Percentiles rank a stretch among this genome's conserved stretches.
phyloP scores from a whole-genome alignment of 2,888 invertebrate genomes.

The Plebejus anna region DNA sequence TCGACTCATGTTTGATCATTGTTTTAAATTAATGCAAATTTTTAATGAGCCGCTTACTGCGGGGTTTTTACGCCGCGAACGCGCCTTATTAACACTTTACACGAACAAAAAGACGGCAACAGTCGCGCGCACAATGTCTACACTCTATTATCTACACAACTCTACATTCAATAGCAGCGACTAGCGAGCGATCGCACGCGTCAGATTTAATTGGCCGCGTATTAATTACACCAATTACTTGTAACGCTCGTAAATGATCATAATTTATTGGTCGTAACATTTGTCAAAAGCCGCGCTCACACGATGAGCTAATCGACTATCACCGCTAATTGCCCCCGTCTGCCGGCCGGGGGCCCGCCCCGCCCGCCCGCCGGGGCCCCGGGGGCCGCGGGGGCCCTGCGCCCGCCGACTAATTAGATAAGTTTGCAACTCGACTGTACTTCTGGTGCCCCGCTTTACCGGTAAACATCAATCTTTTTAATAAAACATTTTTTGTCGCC shows the following conservation, averaged over 20 bases:
- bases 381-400: conserved; percentile 39
- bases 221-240: conserved; percentile 63
- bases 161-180: conserved; percentile 41
- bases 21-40: conserved; percentile 3
- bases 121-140: conserved; percentile 37
- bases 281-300: conserved; percentile 77
- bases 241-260: conserved; percentile 64
- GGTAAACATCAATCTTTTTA: conserved; percentile 80
- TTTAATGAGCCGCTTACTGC: background rate
- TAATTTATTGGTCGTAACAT: conserved; percentile 72
- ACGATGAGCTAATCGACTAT: conserved; percentile 80
- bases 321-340: conserved; percentile 76
- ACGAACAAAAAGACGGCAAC: conserved; percentile 32
- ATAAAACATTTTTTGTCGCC: conserved; percentile 79
- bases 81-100: background rate
- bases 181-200: conserved; percentile 41
- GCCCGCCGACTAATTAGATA: conserved; percentile 77
- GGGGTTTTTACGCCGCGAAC: background rate
- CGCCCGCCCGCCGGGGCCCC: conserved; percentile 41
- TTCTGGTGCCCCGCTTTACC: conserved; percentile 71
- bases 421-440: conserved; percentile 79
- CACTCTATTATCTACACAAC: background rate
- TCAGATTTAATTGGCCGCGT: conserved; percentile 46
- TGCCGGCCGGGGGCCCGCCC: conserved; percentile 38
- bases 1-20: background rate